Base-by-base conservation (phyloP, 2,888 invertebrate species). In the Acronicta aceris region DNA sequence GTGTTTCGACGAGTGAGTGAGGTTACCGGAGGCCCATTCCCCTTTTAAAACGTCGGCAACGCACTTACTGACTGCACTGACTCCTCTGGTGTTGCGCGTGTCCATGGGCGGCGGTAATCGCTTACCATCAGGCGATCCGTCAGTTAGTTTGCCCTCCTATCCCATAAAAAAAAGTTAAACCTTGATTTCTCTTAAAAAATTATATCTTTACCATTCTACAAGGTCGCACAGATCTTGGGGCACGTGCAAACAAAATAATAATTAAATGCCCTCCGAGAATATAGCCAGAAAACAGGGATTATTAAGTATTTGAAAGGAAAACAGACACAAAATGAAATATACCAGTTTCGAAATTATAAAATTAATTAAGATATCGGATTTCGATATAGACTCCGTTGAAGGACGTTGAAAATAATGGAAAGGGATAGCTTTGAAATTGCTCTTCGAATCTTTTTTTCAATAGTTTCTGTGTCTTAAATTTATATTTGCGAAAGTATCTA, bases 321-420 rank as follows among this genome's bases (percentile, higher is more conserved):
- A 25, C 12, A 45, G 25, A 45, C 12, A 4, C 45, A 43, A 43
- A 38, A 38, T 38, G n/a, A 38, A n/a, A 38, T n/a, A n/a, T 6
- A n/a, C 38, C 38, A n/a, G n/a, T 38, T n/a, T n/a, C 0, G 2
- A 38, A n/a, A 38, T 38, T 38, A 38, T 38, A 38, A 38, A 38
- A 38, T 38, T 38, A 38, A 38, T 38, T 38, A 38, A 38, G 38
- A 38, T 38, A 38, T 38, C 7, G 38, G 38, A n/a, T 38, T n/a
- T 38, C 38, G 38, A 38, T 38, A 38, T 38, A 38, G 38, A 38
- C 38, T 33, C 12, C 43, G 30, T 45, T 45, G 17, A 16, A 51
- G 33, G 21, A 33, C 25, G 1, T 49, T 42, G 48, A 49, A 49
- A 10, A 15, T 54, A 42, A 57, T 52, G 15, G 33, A 52, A 46